phyloP scores from a whole-genome alignment of 2,888 invertebrate genomes.

The Theretra japonica region DNA sequence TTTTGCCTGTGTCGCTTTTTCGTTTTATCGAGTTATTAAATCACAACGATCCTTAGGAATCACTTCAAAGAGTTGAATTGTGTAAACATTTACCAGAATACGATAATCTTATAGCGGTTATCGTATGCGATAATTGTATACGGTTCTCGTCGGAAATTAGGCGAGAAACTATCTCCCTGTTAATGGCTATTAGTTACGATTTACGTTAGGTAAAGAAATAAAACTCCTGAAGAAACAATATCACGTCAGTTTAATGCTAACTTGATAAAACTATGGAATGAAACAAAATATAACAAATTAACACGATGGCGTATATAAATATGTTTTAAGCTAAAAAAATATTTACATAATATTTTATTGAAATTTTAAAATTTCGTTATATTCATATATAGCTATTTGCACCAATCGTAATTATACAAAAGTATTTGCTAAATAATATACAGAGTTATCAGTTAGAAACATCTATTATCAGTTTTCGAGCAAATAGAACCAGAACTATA shows the following conservation, averaged over 20 bases:
- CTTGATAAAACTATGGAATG: conserved; percentile 75
- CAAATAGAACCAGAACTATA: too few relatives aligned
- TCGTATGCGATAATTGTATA: too few relatives aligned
- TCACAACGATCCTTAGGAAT: too few relatives aligned
- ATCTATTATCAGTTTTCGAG: too few relatives aligned
- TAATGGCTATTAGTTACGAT: not conserved
- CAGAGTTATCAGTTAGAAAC: not conserved
- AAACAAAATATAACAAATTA: conserved; percentile 58
- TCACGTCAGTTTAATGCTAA: conserved; percentile 59
- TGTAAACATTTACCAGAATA: too few relatives aligned
- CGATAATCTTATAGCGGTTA: too few relatives aligned
- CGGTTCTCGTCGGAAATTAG: too few relatives aligned
- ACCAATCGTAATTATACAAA: not conserved
- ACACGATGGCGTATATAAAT: conserved; percentile 43
- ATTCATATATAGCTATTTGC: conserved; percentile 2
- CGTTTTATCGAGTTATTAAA: too few relatives aligned
- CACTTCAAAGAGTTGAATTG: too few relatives aligned
- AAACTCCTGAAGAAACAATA: conserved; percentile 10
- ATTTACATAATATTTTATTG: conserved; percentile 22
- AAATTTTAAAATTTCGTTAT: conserved; percentile 11
- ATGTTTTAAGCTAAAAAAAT: conserved; percentile 43
- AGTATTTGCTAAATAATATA: not conserved
- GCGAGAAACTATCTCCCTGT: too few relatives aligned
- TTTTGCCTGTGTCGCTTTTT: too few relatives aligned
- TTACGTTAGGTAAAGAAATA: not conserved